Base-by-base conservation (phyloP, 30 jellyfish, hydroid and myxozoan genomes). In the Chrysaora quinquecirrha region DNA sequence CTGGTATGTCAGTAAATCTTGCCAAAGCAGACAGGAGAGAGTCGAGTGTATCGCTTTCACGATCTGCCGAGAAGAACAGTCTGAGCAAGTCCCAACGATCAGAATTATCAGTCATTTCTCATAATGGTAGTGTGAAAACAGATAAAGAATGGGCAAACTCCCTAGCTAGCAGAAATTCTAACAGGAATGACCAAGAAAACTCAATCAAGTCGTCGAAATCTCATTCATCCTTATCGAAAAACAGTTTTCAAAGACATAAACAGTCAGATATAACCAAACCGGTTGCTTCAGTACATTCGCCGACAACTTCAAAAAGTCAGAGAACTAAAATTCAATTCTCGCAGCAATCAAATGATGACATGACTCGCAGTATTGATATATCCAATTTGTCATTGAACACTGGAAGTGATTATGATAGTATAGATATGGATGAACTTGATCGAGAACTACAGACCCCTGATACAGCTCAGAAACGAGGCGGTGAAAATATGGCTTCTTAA, bases 261-360 rank as follows among this genome's bases (percentile, higher is more conserved):
- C 25, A 10, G 3, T 80, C 90, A 3, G 78, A 66, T 34, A 16
- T 63, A 20, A 80, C 73, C 28, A 80, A 66, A 24, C 90, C 90
- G 9, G 56, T 64, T 19, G 43, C 58, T 12, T 80, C 90, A 4
- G 83, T 71, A 0, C 83, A 80, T 67, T 80, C 90, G 18, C 90
- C 90, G 28, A 80, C 90, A 14, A 31, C 90, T 22, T 80, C 90
- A 64, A 80, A 83, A 32, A 80, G 90, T 32, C 83, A 63, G 0
- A 54, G 83, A 47, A 80, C 78, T 23, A 80, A 80, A 25, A 75
- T 48, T 1, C 29, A 70, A 35, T 78, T n/a, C n/a, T n/a, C n/a
- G n/a, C 20, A 47, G 32, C 64, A 29, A 4, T 23, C 90, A 3
- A 66, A 48, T 48, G 83, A 65, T 69, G 90, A 80, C 14, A 48